Evolutionary conservation across 2,113 vertebrate species (phyloP), one percentile per base, ranked within the genome.

Genomic region (Percina caprodes): DNA sequence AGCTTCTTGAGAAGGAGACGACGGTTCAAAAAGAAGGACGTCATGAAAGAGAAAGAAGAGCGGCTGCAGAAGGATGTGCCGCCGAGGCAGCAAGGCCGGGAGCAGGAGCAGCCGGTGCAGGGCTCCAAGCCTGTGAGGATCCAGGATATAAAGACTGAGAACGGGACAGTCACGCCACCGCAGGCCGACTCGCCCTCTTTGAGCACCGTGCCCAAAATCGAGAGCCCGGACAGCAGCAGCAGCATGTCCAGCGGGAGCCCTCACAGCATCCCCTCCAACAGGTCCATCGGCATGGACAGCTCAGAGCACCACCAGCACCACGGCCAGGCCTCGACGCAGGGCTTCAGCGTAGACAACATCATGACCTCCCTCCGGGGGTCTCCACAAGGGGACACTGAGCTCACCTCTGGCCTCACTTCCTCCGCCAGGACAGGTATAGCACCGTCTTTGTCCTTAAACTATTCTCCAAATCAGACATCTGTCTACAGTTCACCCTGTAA

Each of bases 301-400:
- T 90, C 96, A 1, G 96, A 97, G 49, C 95, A 95, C 69, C 95
- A 94, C 72, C 88, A 92, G 74, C 90, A 93, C 81, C 92, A 93
- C 86, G 87, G 93, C 60, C 97, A 96, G 87, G 91, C 92, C 79
- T 84, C 93, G 3, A 92, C 93, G 65, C 95, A 96, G 70, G 97
- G 97, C 89, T 99, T 99, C 94, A 99, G 97, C 90, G 97, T 99
- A 88, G 97, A 99, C 95, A 98, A 97, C 94, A 98, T 99, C 92
- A 97, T 99, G 96, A 98, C 97, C 39, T 97, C 97, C 49, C 94
- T 98, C n/a, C 93, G 97, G 77, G 96, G 96, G 35, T 98, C 97
- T 48, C 97, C 97, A 2, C 97, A 97, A 83, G 94, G 93, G 63
- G 86, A 95, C n/a, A 87, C 89, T 0, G 97, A 99, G 79, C 95